phyloP scores from a whole-genome alignment of 2,888 invertebrate species.

The Pseudanteris insignis region DNA sequence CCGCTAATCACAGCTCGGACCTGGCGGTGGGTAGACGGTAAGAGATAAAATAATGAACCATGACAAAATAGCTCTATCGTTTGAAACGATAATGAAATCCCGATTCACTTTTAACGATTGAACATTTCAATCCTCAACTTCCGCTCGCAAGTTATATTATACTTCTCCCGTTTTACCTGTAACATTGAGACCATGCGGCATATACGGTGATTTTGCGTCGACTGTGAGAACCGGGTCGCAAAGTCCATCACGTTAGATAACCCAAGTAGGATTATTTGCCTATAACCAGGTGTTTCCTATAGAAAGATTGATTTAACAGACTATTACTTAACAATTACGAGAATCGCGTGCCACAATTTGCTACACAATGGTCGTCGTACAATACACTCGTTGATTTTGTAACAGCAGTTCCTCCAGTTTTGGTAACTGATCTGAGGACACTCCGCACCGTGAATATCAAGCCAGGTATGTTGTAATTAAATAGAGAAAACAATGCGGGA shows the following conservation, averaged over 20 bases:
- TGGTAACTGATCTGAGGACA: conserved; percentile 28
- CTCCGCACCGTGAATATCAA: conserved; percentile 12
- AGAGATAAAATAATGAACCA: conserved; percentile 46
- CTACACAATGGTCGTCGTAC: conserved; percentile 21
- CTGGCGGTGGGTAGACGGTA: conserved; percentile 92
- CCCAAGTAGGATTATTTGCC: conserved; percentile 31
- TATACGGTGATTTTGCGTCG: conserved; percentile 30
- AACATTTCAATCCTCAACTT: conserved; percentile 32
- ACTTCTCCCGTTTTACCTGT: conserved; percentile 49
- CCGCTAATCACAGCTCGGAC: conserved; percentile 82
- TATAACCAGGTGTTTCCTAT: conserved; percentile 40
- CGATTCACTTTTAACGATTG: conserved; percentile 13
- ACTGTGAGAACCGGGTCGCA: conserved; percentile 57
- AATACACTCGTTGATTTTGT: conserved; percentile 15
- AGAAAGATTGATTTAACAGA: conserved; percentile 47
- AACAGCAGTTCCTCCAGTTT: conserved; percentile 25
- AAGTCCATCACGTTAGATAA: conserved; percentile 42
- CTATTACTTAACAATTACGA: conserved; percentile 51
- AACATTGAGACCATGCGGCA: conserved; percentile 26
- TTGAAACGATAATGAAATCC: conserved; percentile 2
- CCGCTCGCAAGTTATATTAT: conserved; percentile 36
- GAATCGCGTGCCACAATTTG: conserved; percentile 37
- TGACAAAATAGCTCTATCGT: conserved; percentile 15
- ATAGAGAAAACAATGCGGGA: not conserved
- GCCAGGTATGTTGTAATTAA: conserved; percentile 14